Evolutionary conservation across 2,113 vertebrate species (phyloP), one percentile per base, ranked within the genome.

Genomic region (Colistium nudipinnis): DNA sequence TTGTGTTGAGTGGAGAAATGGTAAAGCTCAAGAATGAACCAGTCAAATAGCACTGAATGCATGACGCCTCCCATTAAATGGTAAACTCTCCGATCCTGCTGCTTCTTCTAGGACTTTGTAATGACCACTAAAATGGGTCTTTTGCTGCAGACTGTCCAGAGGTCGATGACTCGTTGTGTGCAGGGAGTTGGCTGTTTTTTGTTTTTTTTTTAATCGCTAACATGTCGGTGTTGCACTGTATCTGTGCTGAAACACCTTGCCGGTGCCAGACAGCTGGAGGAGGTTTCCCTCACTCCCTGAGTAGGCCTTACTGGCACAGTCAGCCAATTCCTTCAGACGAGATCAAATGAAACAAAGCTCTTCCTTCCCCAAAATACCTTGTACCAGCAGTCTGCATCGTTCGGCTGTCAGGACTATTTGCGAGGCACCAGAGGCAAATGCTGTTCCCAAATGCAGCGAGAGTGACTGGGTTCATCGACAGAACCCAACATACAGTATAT

Each of bases 231-330:
- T 65, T 1, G 12, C 14, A n/a, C 8, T 1, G 49, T 52, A 33
- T 12, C 28, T 74, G 36, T 33, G 57, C 73, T 41, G 52, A 55
- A n/a, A 60, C 80, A 81, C 81, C 71, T 78, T 85, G 74, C 53
- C 55, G 41, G 61, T 33, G 19, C 20, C 11, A 64, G 39, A 69
- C 33, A 45, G 62, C 52, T 65, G 59, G 33, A 70, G 53, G 33
- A 60, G 63, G 60, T 41, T 65, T 69, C 70, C 62, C 68, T 56
- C 28, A 74, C 11, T 35, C 19, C 43, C 30, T 63, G 57, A 39
- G 39, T 28, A 67, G 66, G 63, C 54, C 35, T 36, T 39, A 31
- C 59, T 39, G 65, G 41, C 66, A 43, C 39, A 27, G 56, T 74
- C 68, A 62, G 70, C 70, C 60, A 67, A 17, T 72, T 47, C 36